Percentiles rank a stretch among this genome's conserved stretches.
These are phyloP conservation scores for Isoperla grammatica DNA, from an alignment of 2,888 invertebrate species.

Conservation along the genomic window DNA sequence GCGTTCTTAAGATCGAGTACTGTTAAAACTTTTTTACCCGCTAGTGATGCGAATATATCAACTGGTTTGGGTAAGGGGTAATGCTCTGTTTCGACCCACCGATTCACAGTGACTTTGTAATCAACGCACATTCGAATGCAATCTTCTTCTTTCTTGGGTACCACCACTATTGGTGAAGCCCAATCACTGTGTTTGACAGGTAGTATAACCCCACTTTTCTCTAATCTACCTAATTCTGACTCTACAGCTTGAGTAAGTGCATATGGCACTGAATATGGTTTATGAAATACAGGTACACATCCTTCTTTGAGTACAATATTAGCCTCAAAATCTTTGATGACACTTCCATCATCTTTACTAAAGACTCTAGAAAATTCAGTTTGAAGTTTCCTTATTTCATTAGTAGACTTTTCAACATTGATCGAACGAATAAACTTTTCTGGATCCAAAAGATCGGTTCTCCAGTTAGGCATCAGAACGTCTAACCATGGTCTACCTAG, in stretches of 20 bases:
- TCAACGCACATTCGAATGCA: slow-evolving; percentile 29
- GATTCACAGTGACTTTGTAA: slow-evolving; percentile 34
- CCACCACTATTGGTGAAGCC: slow-evolving; percentile 32
- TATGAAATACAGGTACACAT: neutral
- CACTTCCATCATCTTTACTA: neutral
- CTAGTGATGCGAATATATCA: slow-evolving; percentile 30
- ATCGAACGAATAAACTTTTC: neutral
- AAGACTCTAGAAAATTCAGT: neutral
- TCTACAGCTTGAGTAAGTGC: neutral
- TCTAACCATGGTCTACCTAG: neutral
- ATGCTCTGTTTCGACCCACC: slow-evolving; percentile 33
- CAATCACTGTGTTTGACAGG: neutral
- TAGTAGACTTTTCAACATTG: neutral
- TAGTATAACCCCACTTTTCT: neutral
- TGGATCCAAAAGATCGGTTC: neutral
- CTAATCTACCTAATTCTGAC: neutral
- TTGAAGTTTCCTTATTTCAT: neutral
- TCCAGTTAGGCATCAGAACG: neutral
- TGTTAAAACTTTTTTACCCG: slow-evolving; percentile 28
- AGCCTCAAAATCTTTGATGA: neutral
- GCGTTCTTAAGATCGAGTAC: slow-evolving; percentile 31
- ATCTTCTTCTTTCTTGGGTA: slow-evolving; percentile 34
- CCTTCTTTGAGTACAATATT: neutral
- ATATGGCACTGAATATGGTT: neutral
- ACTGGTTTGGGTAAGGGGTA: slow-evolving; percentile 32